Evolutionary conservation across 2,888 invertebrate species (phyloP).

Genomic region (Drosophila algonquin): DNA sequence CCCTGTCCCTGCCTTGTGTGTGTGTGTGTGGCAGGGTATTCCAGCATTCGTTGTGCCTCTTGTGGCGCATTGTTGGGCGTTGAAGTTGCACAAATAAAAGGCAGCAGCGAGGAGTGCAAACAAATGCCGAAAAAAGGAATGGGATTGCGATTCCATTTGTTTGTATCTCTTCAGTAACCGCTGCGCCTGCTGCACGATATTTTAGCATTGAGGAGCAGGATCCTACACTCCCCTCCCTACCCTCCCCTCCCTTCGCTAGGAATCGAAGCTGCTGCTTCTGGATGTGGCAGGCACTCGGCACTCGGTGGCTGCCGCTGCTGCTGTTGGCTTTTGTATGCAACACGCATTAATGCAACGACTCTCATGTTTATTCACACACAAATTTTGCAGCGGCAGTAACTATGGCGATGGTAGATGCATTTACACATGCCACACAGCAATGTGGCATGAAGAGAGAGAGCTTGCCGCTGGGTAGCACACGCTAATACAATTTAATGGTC

Average conservation of each 20-base stretch:
- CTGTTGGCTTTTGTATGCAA: conserved; percentile 68
- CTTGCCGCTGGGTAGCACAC: conserved; percentile 67
- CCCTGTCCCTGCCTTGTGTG: too few species aligned
- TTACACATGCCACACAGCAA: conserved; percentile 23
- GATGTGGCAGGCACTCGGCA: conserved; percentile 28
- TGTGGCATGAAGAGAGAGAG: conserved; percentile 41
- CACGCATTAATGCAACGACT: conserved; percentile 76
- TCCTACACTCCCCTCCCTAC: not conserved
- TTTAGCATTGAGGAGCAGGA: conserved; percentile 57
- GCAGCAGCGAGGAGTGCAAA: conserved; percentile 32
- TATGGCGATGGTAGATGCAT: conserved; percentile 55
- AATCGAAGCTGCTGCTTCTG: conserved; percentile 35
- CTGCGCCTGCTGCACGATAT: conserved; percentile 62
- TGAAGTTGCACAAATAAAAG: conserved; percentile 68
- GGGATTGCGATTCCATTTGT: conserved; percentile 40
- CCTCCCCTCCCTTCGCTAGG: not conserved
- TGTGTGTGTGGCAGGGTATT: not conserved
- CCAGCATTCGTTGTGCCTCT: conserved; percentile 3
- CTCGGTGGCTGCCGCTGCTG: conserved; percentile 15
- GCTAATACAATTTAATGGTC: conserved; percentile 78
- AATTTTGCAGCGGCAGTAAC: conserved; percentile 59
- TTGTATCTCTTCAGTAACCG: conserved; percentile 20
- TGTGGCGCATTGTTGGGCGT: conserved; percentile 41
- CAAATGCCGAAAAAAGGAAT: conserved; percentile 40
- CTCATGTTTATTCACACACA: conserved; percentile 78